A percentile compares a stretch with the other conserved stretches of the same genome.
These are phyloP conservation scores for Cavia aperea DNA, from an alignment of 2,113 vertebrate genomes.

Conservation along the genomic window DNA sequence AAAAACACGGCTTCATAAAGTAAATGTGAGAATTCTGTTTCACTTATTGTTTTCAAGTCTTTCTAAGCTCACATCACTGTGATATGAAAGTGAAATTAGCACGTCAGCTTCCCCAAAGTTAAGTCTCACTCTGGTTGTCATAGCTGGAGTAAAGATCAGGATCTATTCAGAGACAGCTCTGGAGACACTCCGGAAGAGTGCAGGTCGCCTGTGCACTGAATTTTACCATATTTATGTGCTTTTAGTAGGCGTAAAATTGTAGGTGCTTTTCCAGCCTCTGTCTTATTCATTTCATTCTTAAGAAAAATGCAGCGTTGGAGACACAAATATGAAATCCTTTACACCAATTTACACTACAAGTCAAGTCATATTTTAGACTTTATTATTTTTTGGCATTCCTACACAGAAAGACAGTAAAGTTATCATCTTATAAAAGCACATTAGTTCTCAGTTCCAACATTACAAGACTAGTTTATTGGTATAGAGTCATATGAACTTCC, in stretches of 20 bases:
- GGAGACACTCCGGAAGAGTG: constrained; percentile 12
- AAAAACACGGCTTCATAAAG: not conserved
- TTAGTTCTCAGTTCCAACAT: constrained; percentile 62
- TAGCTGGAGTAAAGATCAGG: not conserved
- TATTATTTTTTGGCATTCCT: constrained; percentile 58
- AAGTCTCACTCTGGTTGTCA: not conserved
- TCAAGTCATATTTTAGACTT: constrained; percentile 59
- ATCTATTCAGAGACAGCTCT: constrained; percentile 13
- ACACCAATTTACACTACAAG: constrained; percentile 42
- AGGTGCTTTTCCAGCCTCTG: not conserved
- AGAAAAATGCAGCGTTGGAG: constrained; percentile 24
- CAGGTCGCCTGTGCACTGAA: not conserved
- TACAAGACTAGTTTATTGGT: constrained; percentile 50
- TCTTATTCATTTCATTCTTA: constrained; percentile 39
- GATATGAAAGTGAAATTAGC: not conserved
- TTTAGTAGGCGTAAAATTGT: constrained; percentile 5
- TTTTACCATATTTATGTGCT: constrained; percentile 48
- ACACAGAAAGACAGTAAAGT: constrained; percentile 48
- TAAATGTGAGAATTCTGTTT: not conserved
- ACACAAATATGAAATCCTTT: constrained; percentile 52
- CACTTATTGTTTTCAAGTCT: not conserved
- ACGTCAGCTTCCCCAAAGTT: not conserved
- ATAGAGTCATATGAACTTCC: constrained; percentile 58
- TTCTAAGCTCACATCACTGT: not conserved
- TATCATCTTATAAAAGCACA: constrained; percentile 65